Conservation (phyloP, 2,888 invertebrate species). For the Nemotelus pantherinus region DNA sequence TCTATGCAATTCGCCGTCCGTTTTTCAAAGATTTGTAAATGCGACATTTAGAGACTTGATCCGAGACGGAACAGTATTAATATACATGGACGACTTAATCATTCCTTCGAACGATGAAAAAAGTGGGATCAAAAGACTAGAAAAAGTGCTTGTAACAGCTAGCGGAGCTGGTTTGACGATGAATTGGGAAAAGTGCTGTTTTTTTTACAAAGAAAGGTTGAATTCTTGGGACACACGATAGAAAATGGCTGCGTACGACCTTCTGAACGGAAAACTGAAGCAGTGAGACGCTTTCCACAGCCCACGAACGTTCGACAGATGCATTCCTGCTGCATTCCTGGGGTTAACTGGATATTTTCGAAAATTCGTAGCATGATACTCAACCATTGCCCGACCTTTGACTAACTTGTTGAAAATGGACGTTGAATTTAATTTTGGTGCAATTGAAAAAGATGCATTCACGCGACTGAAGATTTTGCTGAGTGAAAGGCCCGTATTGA, state of each 20-base stretch:
- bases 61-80: neutral
- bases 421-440: constrained; percentile 45
- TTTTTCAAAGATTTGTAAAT: constrained; percentile 19
- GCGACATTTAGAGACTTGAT: neutral
- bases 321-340: constrained; percentile 57
- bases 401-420: constrained; percentile 52
- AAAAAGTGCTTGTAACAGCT: neutral
- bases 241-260: neutral
- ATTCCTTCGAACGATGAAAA: neutral
- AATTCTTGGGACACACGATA: neutral
- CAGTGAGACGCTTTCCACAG: constrained; percentile 55
- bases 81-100: constrained; percentile 23
- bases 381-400: constrained; percentile 57
- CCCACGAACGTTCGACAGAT: constrained; percentile 54
- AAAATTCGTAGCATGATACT: constrained; percentile 57
- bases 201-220: neutral
- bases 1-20: constrained; percentile 8
- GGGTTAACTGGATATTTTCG: constrained; percentile 51
- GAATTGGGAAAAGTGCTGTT: constrained; percentile 11
- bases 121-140: constrained; percentile 2
- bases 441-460: constrained; percentile 47
- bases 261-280: constrained; percentile 34
- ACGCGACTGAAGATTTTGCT: constrained; percentile 32
- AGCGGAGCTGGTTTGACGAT: neutral
- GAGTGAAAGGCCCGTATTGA: constrained; percentile 52